Percentiles rank a stretch among this genome's conserved stretches.
These are phyloP conservation scores for Aurelia aurita DNA, from an alignment of 30 jellyfish, hydroid and myxozoan species.

Conservation along the genomic window DNA sequence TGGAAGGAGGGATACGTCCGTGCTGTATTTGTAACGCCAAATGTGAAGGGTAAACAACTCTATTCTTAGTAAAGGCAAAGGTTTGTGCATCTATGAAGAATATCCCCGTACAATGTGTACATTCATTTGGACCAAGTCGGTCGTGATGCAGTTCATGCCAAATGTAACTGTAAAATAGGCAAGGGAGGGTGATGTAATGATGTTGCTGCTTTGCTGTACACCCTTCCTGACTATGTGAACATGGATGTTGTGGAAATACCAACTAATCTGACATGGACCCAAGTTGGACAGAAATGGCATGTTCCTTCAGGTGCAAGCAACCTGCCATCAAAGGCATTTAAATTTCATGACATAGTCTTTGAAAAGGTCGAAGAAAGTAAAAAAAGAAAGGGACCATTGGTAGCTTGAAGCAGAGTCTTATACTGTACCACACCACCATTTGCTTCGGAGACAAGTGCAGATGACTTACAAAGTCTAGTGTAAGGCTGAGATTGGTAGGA, in stretches of 20 bases:
- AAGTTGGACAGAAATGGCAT: constrained; percentile 45
- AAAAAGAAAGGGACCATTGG: constrained; percentile 34
- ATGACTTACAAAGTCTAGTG: no score
- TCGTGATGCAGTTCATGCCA: constrained; percentile 50
- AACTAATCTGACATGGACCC: constrained; percentile 19
- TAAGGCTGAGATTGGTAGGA: no score
- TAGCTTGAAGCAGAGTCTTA: background rate
- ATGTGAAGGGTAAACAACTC: no score
- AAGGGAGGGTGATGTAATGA: constrained; percentile 68
- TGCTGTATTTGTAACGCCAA: no score
- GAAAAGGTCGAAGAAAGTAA: constrained; percentile 35
- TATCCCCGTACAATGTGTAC: no score
- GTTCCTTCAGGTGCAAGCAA: constrained; percentile 37
- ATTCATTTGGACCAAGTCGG: constrained; percentile 32
- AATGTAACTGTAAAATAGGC: constrained; percentile 59
- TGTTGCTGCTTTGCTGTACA: constrained; percentile 56
- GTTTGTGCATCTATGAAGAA: no score
- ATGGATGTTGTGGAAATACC: constrained; percentile 32
- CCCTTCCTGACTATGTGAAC: constrained; percentile 22
- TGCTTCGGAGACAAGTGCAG: no score
- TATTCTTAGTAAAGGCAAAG: no score
- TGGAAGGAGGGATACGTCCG: constrained; percentile 14
- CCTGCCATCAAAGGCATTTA: constrained; percentile 31
- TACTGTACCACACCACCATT: constrained; percentile 31
- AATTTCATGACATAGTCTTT: constrained; percentile 6